phyloP scores from a whole-genome alignment of 2,888 invertebrate genomes.

The Eupithecia centaureata region DNA sequence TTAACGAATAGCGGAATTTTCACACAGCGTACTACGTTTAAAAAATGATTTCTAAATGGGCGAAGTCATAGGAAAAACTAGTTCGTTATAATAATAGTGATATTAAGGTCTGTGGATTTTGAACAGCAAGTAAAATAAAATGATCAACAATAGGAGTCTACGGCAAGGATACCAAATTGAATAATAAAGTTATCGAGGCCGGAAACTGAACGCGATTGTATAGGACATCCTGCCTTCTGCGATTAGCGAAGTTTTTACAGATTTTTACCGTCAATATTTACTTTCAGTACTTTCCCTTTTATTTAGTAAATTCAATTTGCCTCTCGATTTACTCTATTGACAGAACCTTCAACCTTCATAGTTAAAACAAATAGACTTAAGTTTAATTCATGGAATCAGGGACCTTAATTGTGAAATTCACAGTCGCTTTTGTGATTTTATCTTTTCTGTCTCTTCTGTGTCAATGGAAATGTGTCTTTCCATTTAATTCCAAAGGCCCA shows the following conservation, averaged over 20 bases:
- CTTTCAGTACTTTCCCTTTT: not conserved
- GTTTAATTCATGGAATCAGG: not conserved
- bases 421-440: not conserved
- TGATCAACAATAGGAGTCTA: conserved; percentile 3
- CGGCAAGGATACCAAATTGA: conserved; percentile 18
- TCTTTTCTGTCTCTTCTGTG: not conserved
- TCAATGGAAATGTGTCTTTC: not conserved
- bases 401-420: conserved; percentile 6
- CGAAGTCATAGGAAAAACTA: too few species aligned
- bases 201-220: conserved; percentile 15
- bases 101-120: not conserved
- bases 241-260: conserved; percentile 21
- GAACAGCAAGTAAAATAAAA: not conserved
- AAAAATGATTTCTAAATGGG: too few species aligned
- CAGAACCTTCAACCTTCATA: conserved; percentile 4
- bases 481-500: too few species aligned
- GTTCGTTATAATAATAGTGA: not conserved
- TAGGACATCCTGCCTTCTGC: conserved; percentile 20
- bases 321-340: conserved; percentile 7
- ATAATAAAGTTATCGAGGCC: conserved; percentile 21
- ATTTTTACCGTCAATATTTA: conserved; percentile 11
- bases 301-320: conserved; percentile 8
- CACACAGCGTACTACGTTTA: too few species aligned
- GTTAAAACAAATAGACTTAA: conserved; percentile 4
- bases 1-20: too few species aligned